Evolutionary conservation across 2,113 vertebrate genomes (phyloP).

Genomic region (Hippopotamus amphibius): DNA sequence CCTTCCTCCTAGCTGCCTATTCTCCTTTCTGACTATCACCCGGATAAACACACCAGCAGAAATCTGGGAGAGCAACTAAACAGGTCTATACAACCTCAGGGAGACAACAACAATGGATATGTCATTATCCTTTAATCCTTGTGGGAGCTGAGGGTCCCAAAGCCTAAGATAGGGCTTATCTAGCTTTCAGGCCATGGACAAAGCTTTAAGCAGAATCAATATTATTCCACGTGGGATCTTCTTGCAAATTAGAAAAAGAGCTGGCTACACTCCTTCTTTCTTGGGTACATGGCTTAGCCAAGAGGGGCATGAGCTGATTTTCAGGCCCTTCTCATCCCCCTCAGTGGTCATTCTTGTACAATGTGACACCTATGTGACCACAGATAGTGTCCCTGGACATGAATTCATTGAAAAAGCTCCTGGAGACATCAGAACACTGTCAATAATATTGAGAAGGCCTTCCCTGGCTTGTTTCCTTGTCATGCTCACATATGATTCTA

Average conservation of each 20-base stretch:
- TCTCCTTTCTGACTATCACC: background rate
- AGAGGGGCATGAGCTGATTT: background rate
- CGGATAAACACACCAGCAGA: background rate
- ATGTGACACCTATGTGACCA: background rate
- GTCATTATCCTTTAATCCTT: background rate
- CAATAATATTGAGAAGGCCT: background rate
- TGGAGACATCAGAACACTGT: background rate
- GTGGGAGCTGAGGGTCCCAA: background rate
- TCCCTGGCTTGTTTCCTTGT: background rate
- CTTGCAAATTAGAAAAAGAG: background rate
- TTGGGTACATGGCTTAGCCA: background rate
- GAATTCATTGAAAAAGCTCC: background rate
- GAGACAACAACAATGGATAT: background rate
- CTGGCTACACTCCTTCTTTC: background rate
- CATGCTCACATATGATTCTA: background rate
- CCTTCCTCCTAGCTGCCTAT: background rate
- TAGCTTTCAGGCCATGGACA: background rate
- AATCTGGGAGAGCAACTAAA: background rate
- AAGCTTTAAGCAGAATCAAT: background rate
- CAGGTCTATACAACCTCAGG: background rate
- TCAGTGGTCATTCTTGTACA: background rate
- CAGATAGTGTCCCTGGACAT: background rate
- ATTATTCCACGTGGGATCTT: background rate
- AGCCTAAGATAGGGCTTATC: background rate
- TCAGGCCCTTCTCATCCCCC: background rate